Evolutionary conservation across 23 tunicate species (phyloP), one percentile per base, ranked within the genome.

Genomic region (Ascidia mentula): DNA sequence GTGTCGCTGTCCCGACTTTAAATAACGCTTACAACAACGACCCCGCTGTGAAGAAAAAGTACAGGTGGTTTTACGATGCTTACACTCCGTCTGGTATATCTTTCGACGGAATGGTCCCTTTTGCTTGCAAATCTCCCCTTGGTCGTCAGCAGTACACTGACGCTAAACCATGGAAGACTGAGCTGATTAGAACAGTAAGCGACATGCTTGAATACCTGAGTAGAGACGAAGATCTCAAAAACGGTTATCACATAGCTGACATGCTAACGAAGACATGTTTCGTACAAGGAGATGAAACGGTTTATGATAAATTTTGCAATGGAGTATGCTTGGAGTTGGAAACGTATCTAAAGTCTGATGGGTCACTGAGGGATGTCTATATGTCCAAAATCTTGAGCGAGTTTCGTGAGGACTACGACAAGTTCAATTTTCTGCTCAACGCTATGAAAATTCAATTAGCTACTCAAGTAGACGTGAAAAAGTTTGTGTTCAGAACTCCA

Each of bases 221-320:
- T 24, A 1, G 26, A 15, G 72, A 75, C 8, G 73, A 82, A 7
- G 60, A 75, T 40, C n/a, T 75, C 0, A 75, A 75, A 37, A 82
- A 82, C 32, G 87, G 87, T 31, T 82, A 82, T 42, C 59, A 60
- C 31, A 22, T 82, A 60, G 74, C 74, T 70, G 87, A 82, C 28
- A 74, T 82, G 37, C 70, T 82, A 18, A 82, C 72, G 12, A 82
- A 36, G 20, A 74, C 87, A 31, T 82, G 87, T 30, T 53, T 82
- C 18, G 87, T 82, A 6, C 60, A 74, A 18, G 87, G 87, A 7
- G 39, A 82, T 31, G 17, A n/a, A 34, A 32, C 18, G 1, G 73
- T 82, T 7, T 75, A 82, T 31, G 45, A 74, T 7, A 9, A 36
- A 8, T 82, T 74, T 39, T 12, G 18, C 18, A 31, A 5, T 26